Conservation (phyloP, 2,113 vertebrate genomes). For the Phasianus colchicus region DNA sequence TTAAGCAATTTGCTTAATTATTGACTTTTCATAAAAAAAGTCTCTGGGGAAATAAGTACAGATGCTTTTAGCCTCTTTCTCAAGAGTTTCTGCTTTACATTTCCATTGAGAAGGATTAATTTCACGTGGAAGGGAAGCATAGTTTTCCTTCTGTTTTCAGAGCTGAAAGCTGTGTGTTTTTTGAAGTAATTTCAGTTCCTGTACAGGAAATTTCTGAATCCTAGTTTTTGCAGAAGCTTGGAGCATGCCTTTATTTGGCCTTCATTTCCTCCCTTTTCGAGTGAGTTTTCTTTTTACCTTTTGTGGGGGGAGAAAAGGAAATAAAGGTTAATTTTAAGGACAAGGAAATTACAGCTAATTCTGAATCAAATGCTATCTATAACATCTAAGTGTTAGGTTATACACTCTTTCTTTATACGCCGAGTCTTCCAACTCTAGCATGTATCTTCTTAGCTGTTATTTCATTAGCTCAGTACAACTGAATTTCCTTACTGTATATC, state of each 20-base stretch:
- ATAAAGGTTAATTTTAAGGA: not conserved
- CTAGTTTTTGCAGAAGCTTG: slow-evolving; percentile 80
- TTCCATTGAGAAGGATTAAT: slow-evolving; percentile 73
- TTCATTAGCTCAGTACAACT: not conserved
- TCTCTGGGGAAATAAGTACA: slow-evolving; percentile 79
- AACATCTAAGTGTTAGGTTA: not conserved
- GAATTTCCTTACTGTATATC: not conserved
- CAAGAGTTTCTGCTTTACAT: slow-evolving; percentile 79
- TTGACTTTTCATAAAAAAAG: slow-evolving; percentile 86
- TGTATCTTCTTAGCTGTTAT: not conserved
- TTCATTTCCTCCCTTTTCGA: slow-evolving; percentile 79
- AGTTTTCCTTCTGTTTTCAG: slow-evolving; percentile 81
- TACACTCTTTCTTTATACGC: not conserved
- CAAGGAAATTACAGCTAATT: not conserved
- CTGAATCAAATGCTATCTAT: not conserved
- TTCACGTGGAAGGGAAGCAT: slow-evolving; percentile 76
- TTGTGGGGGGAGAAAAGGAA: slow-evolving; percentile 36
- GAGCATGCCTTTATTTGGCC: slow-evolving; percentile 78
- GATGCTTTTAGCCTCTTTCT: slow-evolving; percentile 82
- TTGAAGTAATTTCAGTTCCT: slow-evolving; percentile 83
- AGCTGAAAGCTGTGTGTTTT: slow-evolving; percentile 87
- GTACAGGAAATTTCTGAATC: slow-evolving; percentile 77
- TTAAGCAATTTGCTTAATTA: slow-evolving; percentile 89
- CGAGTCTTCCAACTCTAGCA: not conserved
- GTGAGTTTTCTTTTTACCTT: slow-evolving; percentile 91